Percentiles rank a stretch among this genome's conserved stretches.
Conservation (phyloP, 2,888 invertebrate species). For the Sylvicola cinctus region DNA sequence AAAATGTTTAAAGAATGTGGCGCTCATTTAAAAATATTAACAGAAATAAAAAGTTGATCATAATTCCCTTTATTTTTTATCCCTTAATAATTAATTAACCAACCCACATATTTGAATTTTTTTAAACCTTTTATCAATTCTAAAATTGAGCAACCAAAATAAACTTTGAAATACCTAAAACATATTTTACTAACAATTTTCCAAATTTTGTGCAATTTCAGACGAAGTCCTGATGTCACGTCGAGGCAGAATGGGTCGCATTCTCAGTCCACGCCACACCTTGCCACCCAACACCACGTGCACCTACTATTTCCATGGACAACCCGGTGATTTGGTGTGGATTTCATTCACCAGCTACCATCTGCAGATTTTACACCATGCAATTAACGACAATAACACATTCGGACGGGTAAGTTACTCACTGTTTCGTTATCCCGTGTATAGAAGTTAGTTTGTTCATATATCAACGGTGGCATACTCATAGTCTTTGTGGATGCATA, state of each 20-base stretch:
- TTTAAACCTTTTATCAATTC: too few relatives aligned
- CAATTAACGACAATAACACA: constrained; percentile 32
- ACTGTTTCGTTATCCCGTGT: not conserved
- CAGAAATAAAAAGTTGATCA: too few relatives aligned
- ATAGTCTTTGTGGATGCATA: too few relatives aligned
- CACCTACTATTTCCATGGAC: constrained; percentile 65
- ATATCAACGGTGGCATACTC: too few relatives aligned
- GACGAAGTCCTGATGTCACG: constrained; percentile 30
- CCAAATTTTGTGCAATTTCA: constrained; percentile 23
- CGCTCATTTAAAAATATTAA: too few relatives aligned
- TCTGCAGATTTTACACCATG: constrained; percentile 48
- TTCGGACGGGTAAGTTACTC: constrained; percentile 18
- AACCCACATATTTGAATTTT: too few relatives aligned
- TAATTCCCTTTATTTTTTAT: too few relatives aligned
- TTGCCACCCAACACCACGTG: constrained; percentile 72
- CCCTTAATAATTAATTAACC: too few relatives aligned
- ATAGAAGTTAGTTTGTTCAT: constrained; percentile 12
- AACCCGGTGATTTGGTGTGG: constrained; percentile 65
- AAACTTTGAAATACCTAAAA: too few relatives aligned
- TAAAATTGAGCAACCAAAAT: too few relatives aligned
- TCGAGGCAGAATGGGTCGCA: constrained; percentile 44
- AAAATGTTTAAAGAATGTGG: too few relatives aligned
- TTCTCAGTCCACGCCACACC: constrained; percentile 64
- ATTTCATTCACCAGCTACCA: constrained; percentile 71
- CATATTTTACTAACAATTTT: constrained; percentile 5